These are phyloP conservation scores for Arrhamphus sclerolepis DNA, from an alignment of 2,797 vertebrate genomes.

Conservation along the genomic window DNA sequence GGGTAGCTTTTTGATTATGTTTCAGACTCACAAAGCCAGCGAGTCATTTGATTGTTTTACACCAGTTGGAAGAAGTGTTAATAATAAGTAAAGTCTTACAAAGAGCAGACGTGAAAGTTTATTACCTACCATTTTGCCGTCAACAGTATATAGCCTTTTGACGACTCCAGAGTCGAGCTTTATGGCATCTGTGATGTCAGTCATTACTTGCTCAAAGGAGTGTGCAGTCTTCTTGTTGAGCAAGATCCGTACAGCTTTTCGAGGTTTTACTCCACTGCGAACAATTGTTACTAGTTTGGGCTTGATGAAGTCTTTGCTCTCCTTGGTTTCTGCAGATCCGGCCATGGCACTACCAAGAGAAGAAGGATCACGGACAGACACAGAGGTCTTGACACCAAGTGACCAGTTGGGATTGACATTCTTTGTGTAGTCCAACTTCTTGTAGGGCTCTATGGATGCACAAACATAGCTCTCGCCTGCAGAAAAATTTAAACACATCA, in stretches of 20 bases:
- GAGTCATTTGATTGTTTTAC: too few relatives aligned
- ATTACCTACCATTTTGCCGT: constrained; percentile 91
- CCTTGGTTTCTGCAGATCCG: constrained; percentile 82
- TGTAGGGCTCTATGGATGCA: constrained; percentile 95
- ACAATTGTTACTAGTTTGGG: constrained; percentile 98
- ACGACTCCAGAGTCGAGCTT: constrained; percentile 95
- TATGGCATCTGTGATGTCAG: constrained; percentile 95
- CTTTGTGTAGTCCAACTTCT: constrained; percentile 95
- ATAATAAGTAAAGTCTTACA: background rate
- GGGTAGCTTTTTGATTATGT: too few relatives aligned
- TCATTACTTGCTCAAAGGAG: constrained; percentile 97
- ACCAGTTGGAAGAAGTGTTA: too few relatives aligned
- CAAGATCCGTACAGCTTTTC: constrained; percentile 92
- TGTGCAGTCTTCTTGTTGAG: constrained; percentile 99
- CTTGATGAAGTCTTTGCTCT: constrained; percentile 93
- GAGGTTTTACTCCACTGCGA: constrained; percentile 95
- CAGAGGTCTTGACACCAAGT: constrained; percentile 86
- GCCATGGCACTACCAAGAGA: constrained; percentile 88
- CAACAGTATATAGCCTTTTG: constrained; percentile 92
- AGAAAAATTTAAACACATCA: constrained; percentile 20
- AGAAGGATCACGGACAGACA: constrained; percentile 79
- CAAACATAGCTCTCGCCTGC: constrained; percentile 97
- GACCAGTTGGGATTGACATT: constrained; percentile 99
- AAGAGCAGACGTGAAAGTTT: background rate
- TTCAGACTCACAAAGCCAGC: too few relatives aligned